Percentiles rank a stretch among this genome's conserved stretches.
Conservation (phyloP, 2,888 invertebrate genomes). For the Phalangium opilio region DNA sequence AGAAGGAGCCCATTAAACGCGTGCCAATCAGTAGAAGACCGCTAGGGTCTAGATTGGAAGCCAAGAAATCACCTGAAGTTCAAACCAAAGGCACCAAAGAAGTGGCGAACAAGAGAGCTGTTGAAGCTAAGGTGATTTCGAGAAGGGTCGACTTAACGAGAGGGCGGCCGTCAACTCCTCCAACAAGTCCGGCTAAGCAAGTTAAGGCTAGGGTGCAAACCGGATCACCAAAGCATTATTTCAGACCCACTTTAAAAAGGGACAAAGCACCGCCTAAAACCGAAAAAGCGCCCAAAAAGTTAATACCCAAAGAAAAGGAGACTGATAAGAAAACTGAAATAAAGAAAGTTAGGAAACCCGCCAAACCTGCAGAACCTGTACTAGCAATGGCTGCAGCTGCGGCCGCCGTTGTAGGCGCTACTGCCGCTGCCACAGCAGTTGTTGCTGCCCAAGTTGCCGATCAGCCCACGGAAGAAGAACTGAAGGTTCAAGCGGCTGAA, state of each 20-base stretch:
- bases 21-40: background rate
- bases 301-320: background rate
- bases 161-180: slow-evolving; percentile 7
- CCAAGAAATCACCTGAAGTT: slow-evolving; percentile 3
- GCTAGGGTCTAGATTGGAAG: background rate
- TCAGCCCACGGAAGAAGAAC: background rate
- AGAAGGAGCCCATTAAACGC: background rate
- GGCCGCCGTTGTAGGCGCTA: background rate
- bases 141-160: slow-evolving; percentile 6
- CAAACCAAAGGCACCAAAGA: slow-evolving; percentile 13
- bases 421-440: background rate
- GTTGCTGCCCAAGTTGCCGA: background rate
- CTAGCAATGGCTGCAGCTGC: background rate
- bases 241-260: slow-evolving; percentile 6
- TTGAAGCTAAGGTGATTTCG: slow-evolving; percentile 10
- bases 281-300: slow-evolving; percentile 13
- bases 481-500: background rate
- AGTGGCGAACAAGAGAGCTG: slow-evolving; percentile 12
- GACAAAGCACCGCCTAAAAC: slow-evolving; percentile 13
- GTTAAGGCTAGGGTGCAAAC: slow-evolving; percentile 9
- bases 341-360: background rate
- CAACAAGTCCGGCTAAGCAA: slow-evolving; percentile 13
- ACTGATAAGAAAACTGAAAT: background rate
- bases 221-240: slow-evolving; percentile 12
- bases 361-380: background rate